phyloP scores from a whole-genome alignment of 2,113 vertebrate species.

The Ursus arctos region DNA sequence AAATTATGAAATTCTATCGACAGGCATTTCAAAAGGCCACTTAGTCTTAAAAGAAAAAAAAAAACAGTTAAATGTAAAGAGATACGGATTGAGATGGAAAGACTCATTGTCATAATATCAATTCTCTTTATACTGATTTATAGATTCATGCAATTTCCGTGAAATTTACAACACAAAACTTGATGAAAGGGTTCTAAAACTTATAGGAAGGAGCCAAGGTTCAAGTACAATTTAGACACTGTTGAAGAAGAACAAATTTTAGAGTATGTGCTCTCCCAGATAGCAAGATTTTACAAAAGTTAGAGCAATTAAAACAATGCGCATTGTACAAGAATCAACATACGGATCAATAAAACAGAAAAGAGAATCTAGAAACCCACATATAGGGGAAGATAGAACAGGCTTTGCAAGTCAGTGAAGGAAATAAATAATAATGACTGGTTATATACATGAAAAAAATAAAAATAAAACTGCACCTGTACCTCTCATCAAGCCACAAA shows the following conservation, averaged over 20 bases:
- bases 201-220: not conserved
- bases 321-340: not conserved
- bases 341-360: not conserved
- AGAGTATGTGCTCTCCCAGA: not conserved
- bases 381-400: not conserved
- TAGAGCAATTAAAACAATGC: not conserved
- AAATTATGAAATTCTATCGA: not conserved
- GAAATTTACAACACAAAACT: not conserved
- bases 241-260: not conserved
- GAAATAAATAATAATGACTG: not conserved
- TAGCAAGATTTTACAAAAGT: not conserved
- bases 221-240: not conserved
- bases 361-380: not conserved
- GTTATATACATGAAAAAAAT: not conserved
- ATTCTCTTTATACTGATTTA: not conserved
- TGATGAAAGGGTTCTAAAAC: not conserved
- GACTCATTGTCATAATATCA: not conserved
- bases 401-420: not conserved
- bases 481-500: constrained; percentile 3
- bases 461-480: not conserved
- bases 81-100: not conserved
- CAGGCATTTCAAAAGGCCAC: not conserved
- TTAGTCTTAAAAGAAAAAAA: not conserved
- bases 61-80: not conserved
- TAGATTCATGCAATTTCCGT: not conserved